Conservation (phyloP, 2,888 invertebrate genomes). For the Xanthorhoe designata region DNA sequence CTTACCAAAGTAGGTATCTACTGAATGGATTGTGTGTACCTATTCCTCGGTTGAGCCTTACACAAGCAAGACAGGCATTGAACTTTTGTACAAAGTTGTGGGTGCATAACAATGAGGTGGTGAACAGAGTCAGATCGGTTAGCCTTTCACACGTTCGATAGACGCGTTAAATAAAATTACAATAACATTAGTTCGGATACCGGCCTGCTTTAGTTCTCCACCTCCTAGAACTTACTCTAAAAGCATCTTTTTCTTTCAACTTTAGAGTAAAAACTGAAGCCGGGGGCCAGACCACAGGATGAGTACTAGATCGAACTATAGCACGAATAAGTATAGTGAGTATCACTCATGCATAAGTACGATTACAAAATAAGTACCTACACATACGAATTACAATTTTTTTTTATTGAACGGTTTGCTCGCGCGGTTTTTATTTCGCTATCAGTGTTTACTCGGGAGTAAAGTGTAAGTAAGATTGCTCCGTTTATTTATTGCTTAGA, state of each 20-base stretch:
- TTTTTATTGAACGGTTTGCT: conserved; percentile 8
- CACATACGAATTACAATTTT: conserved; percentile 11
- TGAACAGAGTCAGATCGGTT: conserved; percentile 39
- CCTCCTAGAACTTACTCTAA: conserved; percentile 48
- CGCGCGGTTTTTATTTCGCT: conserved; percentile 24
- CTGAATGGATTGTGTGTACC: not conserved
- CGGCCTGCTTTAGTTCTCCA: conserved; percentile 46
- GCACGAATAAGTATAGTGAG: conserved; percentile 73
- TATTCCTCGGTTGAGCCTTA: conserved; percentile 7
- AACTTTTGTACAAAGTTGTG: conserved; percentile 81
- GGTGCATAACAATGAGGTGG: conserved; percentile 51
- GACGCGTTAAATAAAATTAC: conserved; percentile 9
- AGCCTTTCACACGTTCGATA: conserved; percentile 4
- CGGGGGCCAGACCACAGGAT: conserved; percentile 49
- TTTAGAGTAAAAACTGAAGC: conserved; percentile 70
- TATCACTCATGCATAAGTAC: conserved; percentile 58
- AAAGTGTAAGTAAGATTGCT: conserved; percentile 50
- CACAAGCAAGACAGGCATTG: conserved; percentile 60
- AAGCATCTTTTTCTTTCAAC: conserved; percentile 64
- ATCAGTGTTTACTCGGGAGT: conserved; percentile 33
- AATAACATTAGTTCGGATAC: conserved; percentile 7
- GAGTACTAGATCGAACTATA: conserved; percentile 61
- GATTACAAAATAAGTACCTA: too few species aligned
- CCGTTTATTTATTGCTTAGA: conserved; percentile 42
- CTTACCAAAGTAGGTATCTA: not conserved